phyloP scores from a whole-genome alignment of 1,140 invertebrate species.

The Philotrypesis tridentata region DNA sequence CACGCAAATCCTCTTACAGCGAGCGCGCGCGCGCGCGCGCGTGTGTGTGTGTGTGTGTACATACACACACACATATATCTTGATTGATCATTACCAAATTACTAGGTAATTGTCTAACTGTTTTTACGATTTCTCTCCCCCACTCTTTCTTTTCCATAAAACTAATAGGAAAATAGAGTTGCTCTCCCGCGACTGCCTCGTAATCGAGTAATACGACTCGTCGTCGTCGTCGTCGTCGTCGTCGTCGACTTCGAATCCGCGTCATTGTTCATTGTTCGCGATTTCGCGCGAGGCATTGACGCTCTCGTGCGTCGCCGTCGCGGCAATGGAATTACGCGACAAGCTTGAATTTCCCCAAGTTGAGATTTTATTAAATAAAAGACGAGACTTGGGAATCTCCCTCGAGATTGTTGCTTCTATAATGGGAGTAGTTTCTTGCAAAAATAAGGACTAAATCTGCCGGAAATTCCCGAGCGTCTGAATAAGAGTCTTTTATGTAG shows the following conservation, averaged over 20 bases:
- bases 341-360: neutral
- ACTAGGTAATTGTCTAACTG: neutral
- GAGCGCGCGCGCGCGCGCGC: too few relatives aligned
- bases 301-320: neutral
- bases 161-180: constrained; percentile 16
- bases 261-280: constrained; percentile 35
- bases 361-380: neutral
- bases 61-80: neutral
- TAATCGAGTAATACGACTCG: constrained; percentile 44
- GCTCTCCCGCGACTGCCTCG: neutral
- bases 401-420: neutral
- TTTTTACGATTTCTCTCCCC: neutral
- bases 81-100: constrained; percentile 5
- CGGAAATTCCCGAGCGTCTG: neutral
- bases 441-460: neutral
- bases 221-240: constrained; percentile 23
- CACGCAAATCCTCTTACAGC: neutral
- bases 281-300: neutral
- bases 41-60: too few relatives aligned
- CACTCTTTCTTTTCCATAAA: neutral
- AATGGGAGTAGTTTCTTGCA: neutral
- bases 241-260: neutral
- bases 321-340: neutral
- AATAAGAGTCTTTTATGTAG: neutral
- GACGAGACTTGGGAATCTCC: neutral